Evolutionary conservation across 1,140 invertebrate genomes (phyloP).

Genomic region (Idris sp.): DNA sequence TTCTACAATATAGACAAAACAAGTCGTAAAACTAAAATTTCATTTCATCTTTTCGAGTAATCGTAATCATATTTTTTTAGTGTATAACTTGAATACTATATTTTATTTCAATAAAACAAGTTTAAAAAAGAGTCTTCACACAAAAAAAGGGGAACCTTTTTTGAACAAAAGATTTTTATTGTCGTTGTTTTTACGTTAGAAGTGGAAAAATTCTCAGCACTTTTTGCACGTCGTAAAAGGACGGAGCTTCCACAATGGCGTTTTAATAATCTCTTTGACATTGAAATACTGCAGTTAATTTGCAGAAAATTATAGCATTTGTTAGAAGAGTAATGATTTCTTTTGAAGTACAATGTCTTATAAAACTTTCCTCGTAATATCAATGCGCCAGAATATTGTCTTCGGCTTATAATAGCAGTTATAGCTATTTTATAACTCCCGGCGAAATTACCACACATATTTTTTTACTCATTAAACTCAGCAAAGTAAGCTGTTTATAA

Average conservation of each 20-base stretch:
- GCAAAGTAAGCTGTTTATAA: slow-evolving; percentile 6
- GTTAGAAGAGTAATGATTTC: slow-evolving; percentile 9
- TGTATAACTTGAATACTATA: too few relatives aligned
- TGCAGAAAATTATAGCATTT: slow-evolving; percentile 33
- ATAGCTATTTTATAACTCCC: slow-evolving; percentile 3
- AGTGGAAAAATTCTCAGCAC: too few relatives aligned
- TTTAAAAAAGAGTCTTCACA: too few relatives aligned
- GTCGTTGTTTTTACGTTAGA: too few relatives aligned
- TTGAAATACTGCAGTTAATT: slow-evolving; percentile 28
- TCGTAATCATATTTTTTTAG: too few relatives aligned
- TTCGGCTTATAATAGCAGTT: slow-evolving; percentile 2
- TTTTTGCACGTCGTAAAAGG: slow-evolving; percentile 5
- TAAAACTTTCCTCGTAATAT: slow-evolving; percentile 24
- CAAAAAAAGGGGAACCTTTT: too few relatives aligned
- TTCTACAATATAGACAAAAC: slow-evolving; percentile 20
- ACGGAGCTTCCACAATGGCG: slow-evolving; percentile 15
- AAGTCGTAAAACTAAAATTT: slow-evolving; percentile 26
- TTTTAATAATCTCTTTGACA: slow-evolving; percentile 31
- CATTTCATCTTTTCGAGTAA: slow-evolving; percentile 26
- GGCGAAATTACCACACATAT: too few relatives aligned
- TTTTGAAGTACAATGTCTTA: not conserved
- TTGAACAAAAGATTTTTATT: too few relatives aligned
- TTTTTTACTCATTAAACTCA: too few relatives aligned
- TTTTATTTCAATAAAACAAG: too few relatives aligned
- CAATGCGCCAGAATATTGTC: slow-evolving; percentile 7